These are phyloP conservation scores for Sminthurides bifidus DNA, from an alignment of 1,140 invertebrate species.

Conservation along the genomic window DNA sequence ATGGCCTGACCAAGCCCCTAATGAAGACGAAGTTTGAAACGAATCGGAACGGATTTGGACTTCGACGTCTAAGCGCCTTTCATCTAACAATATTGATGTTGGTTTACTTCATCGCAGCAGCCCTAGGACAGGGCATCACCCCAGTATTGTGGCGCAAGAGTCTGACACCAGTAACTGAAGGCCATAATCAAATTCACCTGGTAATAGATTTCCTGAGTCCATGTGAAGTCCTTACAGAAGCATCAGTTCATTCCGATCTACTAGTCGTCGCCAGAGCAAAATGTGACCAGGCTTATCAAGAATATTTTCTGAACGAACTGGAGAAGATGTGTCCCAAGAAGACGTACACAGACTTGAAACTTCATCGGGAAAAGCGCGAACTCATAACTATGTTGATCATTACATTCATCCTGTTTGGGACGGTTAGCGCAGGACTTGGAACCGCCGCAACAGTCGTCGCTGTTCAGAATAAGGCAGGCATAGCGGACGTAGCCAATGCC, in stretches of 20 bases:
- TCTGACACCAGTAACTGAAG: conserved; percentile 5
- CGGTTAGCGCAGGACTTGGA: too few relatives aligned
- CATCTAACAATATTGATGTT: background rate
- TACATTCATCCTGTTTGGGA: too few relatives aligned
- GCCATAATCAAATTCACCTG: conserved; percentile 7
- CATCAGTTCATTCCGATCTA: conserved; percentile 5
- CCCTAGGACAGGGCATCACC: background rate
- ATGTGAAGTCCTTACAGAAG: conserved; percentile 1
- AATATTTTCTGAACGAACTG: conserved; percentile 9
- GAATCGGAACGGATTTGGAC: background rate
- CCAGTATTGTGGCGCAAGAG: conserved; percentile 20
- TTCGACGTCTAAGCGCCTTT: background rate
- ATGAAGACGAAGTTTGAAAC: conserved; percentile 2
- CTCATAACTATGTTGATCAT: too few relatives aligned
- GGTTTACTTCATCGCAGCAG: background rate
- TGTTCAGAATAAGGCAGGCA: too few relatives aligned
- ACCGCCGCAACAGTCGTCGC: too few relatives aligned
- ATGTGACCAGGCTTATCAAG: conserved; percentile 10
- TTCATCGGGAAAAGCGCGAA: too few relatives aligned
- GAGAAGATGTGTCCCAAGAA: background rate
- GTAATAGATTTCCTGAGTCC: conserved; percentile 11
- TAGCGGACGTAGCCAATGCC: too few relatives aligned
- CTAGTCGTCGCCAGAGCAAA: background rate
- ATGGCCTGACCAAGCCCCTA: conserved; percentile 31
- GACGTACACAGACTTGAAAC: background rate